Percentiles rank a stretch among this genome's conserved stretches.
Evolutionary conservation across 2,888 invertebrate genomes (phyloP).

Genomic region (Tigriopus californicus): DNA sequence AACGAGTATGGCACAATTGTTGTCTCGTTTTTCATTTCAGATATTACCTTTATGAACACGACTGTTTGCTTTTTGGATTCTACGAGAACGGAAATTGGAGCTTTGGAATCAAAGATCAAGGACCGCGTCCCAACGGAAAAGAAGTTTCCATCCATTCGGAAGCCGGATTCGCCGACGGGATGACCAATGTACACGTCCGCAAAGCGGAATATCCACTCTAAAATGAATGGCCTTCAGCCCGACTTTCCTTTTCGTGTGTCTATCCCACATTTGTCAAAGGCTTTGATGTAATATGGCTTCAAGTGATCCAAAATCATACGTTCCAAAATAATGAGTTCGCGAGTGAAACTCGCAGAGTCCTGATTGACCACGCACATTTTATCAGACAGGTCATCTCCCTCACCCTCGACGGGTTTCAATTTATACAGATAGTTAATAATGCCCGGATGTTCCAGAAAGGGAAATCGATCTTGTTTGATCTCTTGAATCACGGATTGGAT

Average conservation of each 20-base stretch:
- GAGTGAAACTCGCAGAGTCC: not conserved
- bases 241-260: not conserved
- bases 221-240: not conserved
- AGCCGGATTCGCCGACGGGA: too few species aligned
- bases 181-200: too few species aligned
- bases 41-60: not conserved
- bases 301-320: constrained; percentile 2
- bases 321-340: not conserved
- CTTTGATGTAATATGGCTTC: constrained; percentile 1
- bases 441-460: not conserved
- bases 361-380: not conserved
- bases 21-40: not conserved
- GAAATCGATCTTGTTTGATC: constrained; percentile 1
- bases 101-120: not conserved
- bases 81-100: not conserved
- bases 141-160: too few species aligned
- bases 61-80: not conserved
- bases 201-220: too few species aligned
- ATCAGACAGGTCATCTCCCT: not conserved
- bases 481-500: not conserved
- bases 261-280: not conserved
- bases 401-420: too few species aligned
- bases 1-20: too few species aligned
- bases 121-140: not conserved
- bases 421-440: not conserved